Conservation (phyloP, 2,797 vertebrate species). For the Melanogrammus aeglefinus region DNA sequence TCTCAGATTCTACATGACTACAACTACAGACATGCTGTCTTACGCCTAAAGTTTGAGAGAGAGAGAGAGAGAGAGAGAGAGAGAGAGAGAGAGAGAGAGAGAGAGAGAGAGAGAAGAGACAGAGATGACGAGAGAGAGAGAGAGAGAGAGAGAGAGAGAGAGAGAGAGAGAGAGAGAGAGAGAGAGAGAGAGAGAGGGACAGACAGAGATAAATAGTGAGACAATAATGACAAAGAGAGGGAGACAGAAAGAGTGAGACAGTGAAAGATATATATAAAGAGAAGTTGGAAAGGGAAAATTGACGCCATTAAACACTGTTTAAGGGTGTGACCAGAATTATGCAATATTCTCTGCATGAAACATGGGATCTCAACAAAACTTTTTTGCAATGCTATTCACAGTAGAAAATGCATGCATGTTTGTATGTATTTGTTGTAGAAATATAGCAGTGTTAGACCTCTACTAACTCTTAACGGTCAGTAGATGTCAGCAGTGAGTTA, state of each 20-base stretch:
- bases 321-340: slow-evolving; percentile 29
- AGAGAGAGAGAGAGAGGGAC: background rate
- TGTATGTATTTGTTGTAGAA: background rate
- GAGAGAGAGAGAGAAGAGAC: background rate
- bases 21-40: too few species aligned
- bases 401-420: background rate
- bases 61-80: background rate
- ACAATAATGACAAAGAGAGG: background rate
- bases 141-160: background rate
- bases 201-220: background rate
- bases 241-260: background rate
- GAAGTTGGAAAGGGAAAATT: background rate
- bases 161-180: background rate
- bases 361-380: background rate
- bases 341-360: slow-evolving; percentile 15
- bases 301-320: background rate
- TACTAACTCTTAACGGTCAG: slow-evolving; percentile 54
- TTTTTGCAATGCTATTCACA: background rate
- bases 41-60: background rate
- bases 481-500: slow-evolving; percentile 72
- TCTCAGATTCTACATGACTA: background rate
- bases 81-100: slow-evolving; percentile 2
- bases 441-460: slow-evolving; percentile 17
- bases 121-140: background rate
- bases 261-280: background rate